A percentile compares a stretch with the other conserved stretches of the same genome.
phyloP scores from a whole-genome alignment of 2,113 vertebrate species.

The Anarhynchus alexandrinus region DNA sequence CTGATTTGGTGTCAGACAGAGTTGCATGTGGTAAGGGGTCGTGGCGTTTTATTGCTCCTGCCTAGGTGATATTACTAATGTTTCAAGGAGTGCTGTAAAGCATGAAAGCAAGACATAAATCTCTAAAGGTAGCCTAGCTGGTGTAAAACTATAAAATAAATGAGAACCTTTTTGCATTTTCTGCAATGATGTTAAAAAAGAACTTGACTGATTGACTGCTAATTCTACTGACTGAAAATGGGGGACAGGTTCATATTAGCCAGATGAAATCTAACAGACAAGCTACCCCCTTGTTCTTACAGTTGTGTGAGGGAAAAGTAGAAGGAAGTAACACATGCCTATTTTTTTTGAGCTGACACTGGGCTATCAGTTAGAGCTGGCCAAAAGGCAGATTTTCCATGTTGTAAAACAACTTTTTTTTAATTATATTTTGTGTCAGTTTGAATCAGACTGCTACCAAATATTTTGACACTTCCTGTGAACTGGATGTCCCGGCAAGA shows the following conservation, averaged over 20 bases:
- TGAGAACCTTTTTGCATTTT: neutral
- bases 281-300: neutral
- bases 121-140: neutral
- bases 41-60: constrained; percentile 39
- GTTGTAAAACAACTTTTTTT: neutral
- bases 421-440: neutral
- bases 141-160: constrained; percentile 20
- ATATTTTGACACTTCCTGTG: constrained; percentile 54
- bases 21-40: constrained; percentile 14
- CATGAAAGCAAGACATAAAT: constrained; percentile 49
- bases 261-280: neutral
- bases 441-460: constrained; percentile 17
- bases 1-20: constrained; percentile 52
- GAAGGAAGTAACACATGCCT: neutral
- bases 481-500: constrained; percentile 12
- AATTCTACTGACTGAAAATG: constrained; percentile 32
- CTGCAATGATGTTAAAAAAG: constrained; percentile 30
- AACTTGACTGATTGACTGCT: constrained; percentile 3
- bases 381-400: constrained; percentile 25
- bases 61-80: constrained; percentile 47
- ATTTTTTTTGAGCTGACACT: neutral
- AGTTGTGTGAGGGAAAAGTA: neutral
- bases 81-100: constrained; percentile 50
- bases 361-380: constrained; percentile 32
- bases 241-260: neutral